These are phyloP conservation scores for Alces alces DNA, from an alignment of 2,113 vertebrate genomes.

Conservation along the genomic window DNA sequence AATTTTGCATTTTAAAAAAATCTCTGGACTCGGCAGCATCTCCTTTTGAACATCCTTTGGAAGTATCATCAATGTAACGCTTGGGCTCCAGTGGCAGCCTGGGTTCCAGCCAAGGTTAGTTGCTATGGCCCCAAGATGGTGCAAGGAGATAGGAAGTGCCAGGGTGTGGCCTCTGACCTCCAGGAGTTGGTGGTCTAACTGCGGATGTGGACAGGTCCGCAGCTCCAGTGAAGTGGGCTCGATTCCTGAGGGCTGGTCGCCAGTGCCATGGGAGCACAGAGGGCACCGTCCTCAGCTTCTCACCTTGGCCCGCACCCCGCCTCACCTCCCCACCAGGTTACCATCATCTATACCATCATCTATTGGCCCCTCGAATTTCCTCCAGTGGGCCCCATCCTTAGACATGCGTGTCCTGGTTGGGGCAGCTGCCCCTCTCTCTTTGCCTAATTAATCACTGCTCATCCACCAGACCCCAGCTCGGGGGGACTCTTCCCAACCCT, in stretches of 20 bases:
- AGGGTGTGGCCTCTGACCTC: background rate
- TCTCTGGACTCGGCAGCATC: background rate
- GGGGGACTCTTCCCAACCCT: background rate
- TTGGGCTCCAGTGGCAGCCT: background rate
- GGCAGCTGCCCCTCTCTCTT: background rate
- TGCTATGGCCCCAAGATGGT: background rate
- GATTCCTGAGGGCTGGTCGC: rapidly evolving
- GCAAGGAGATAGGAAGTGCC: background rate
- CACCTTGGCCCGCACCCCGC: background rate
- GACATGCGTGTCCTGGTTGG: background rate
- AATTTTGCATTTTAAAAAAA: background rate
- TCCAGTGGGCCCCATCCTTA: background rate
- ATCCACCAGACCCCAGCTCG: background rate
- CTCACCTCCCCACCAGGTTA: background rate
- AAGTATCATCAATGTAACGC: rapidly evolving
- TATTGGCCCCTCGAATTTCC: rapidly evolving
- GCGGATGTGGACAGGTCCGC: background rate
- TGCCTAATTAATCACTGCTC: background rate
- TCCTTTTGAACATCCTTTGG: background rate
- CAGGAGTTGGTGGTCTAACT: background rate
- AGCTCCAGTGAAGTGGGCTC: too few species aligned
- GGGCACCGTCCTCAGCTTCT: background rate
- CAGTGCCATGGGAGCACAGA: rapidly evolving
- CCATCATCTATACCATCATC: background rate
- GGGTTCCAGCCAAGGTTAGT: background rate